Evolutionary conservation across 2,113 vertebrate genomes (phyloP), one percentile per base, ranked within the genome.

Genomic region (Nicator chloris): DNA sequence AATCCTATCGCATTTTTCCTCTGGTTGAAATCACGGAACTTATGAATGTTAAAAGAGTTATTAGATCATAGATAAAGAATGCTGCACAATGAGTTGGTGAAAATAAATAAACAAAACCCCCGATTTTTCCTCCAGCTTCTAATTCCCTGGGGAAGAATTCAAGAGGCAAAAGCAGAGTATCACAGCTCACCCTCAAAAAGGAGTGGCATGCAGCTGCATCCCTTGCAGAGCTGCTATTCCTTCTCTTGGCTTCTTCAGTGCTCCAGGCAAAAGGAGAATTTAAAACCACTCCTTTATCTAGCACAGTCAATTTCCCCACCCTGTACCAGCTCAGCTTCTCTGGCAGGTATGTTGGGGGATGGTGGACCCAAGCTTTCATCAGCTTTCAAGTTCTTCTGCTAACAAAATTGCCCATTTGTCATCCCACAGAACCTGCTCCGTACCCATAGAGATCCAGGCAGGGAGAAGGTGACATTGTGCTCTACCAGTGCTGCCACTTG

Each of bases 261-360:
- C 94, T 94, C 51, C 85, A 49, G 95, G 95, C 90, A 54, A 93
- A 75, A 1, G 2, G 42, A 86, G 82, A 73, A 90, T 86, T 82
- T 73, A 80, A 85, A 92, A 90, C 85, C 88, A 37, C 90, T 93
- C 90, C 93, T 95, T 95, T 96, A 94, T 91, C 82, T 82, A 77
- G 59, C 60, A 81, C 71, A 83, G 79, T 88, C 85, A 66, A 88
- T 47, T 97, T 95, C 87, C 39, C 93, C 90, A n/a, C 90, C 92
- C 92, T 82, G 23, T 85, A 91, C 94, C 82, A 87, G 94, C 87
- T 88, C 82, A 91, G 22, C 92, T 86, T 90, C 94, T 90, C 85
- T 0, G 2, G 60, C 93, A 92, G 68, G 87, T 95, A 77, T 92
- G 78, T 17, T 90, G 90, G 79, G 77, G 87, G 87, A 90, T 93